phyloP scores from a whole-genome alignment of 2,797 vertebrate genomes.

The Diplodus puntazzo region DNA sequence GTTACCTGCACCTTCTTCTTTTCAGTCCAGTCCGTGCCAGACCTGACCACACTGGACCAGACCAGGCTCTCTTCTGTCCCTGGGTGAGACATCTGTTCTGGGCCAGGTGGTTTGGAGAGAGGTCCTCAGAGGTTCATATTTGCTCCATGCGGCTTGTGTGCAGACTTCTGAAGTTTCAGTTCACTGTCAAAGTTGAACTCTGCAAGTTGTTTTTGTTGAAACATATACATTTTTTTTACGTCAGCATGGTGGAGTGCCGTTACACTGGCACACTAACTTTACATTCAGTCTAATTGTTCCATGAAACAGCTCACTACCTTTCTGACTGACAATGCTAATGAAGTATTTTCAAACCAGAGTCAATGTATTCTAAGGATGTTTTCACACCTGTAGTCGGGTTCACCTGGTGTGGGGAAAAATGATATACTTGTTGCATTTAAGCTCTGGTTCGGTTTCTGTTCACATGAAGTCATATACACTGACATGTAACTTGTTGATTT shows the following conservation, averaged over 20 bases:
- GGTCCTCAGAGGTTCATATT: constrained; percentile 10
- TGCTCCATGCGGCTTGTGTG: constrained; percentile 15
- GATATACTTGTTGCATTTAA: too few species aligned
- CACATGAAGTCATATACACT: too few species aligned
- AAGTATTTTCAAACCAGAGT: not conserved
- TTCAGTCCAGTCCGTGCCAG: constrained; percentile 17
- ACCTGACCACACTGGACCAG: constrained; percentile 24
- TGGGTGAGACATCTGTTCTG: constrained; percentile 20
- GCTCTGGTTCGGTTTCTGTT: too few species aligned
- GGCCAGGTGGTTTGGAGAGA: constrained; percentile 13
- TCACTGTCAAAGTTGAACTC: not conserved
- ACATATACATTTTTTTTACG: not conserved
- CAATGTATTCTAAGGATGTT: not conserved
- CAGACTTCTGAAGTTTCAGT: not conserved
- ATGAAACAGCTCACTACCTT: not conserved
- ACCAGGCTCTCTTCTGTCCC: constrained; percentile 32
- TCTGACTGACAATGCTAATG: not conserved
- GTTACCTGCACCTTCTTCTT: constrained; percentile 59
- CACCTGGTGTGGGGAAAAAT: too few species aligned
- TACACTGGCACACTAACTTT: not conserved
- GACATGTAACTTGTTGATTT: too few species aligned
- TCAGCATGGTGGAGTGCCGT: not conserved
- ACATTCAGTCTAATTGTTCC: not conserved
- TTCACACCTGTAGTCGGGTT: too few species aligned
- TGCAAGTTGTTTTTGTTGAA: constrained; percentile 1